Percentiles rank a stretch among this genome's conserved stretches.
phyloP scores from a whole-genome alignment of 2,797 vertebrate genomes.

The Pseudochromis fuscus region DNA sequence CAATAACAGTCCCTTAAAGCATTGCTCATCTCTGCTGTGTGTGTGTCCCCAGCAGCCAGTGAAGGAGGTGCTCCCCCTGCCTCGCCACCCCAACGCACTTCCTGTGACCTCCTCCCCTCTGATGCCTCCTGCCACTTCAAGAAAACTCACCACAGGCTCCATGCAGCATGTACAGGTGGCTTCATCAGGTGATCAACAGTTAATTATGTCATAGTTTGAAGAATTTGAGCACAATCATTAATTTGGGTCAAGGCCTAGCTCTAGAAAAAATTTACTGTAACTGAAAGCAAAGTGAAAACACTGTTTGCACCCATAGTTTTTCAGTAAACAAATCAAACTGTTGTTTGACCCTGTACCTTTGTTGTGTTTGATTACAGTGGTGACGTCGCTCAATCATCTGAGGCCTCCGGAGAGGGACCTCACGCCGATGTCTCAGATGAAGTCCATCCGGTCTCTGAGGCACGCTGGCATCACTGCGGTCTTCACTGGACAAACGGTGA shows the following conservation, averaged over 20 bases:
- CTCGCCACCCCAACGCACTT: constrained; percentile 64
- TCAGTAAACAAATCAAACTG: no score
- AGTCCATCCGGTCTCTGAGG: constrained; percentile 76
- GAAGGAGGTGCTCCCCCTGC: constrained; percentile 83
- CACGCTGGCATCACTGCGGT: constrained; percentile 80
- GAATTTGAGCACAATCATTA: background rate
- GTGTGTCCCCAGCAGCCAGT: constrained; percentile 81
- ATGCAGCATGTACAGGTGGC: constrained; percentile 83
- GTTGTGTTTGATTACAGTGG: constrained; percentile 68
- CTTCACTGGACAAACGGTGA: constrained; percentile 79
- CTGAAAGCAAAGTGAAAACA: background rate
- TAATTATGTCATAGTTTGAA: background rate
- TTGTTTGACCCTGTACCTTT: constrained; percentile 27
- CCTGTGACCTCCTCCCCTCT: constrained; percentile 56
- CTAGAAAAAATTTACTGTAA: background rate
- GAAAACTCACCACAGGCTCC: constrained; percentile 63
- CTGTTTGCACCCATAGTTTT: no score
- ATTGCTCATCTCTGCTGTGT: constrained; percentile 43
- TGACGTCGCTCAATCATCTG: constrained; percentile 77
- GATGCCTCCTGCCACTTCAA: constrained; percentile 35
- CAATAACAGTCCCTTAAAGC: constrained; percentile 30
- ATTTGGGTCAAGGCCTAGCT: background rate
- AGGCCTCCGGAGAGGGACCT: constrained; percentile 76
- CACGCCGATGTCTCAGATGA: constrained; percentile 73
- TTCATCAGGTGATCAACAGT: constrained; percentile 77